Base-by-base conservation (phyloP, 1,140 invertebrate species). In the Neodiprion lecontei region DNA sequence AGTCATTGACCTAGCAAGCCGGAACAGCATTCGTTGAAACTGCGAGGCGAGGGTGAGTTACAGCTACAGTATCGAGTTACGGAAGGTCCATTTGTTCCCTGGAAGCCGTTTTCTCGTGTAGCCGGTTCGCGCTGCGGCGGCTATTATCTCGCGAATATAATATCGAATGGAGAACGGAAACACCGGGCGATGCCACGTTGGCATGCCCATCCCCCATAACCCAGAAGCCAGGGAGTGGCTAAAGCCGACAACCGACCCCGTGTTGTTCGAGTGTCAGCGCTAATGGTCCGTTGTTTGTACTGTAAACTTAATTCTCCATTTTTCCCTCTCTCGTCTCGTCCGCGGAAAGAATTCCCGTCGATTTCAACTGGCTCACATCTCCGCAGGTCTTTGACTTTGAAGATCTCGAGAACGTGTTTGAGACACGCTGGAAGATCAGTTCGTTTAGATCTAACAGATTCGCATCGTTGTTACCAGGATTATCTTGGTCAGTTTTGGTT, bases 251-350 rank as follows among this genome's bases (percentile, higher is more conserved):
- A 17, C 53, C 53, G 7, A 61, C 53, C 53, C 53, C 53, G 53
- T 61, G 53, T 61, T 61, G 53, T 61, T 61, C 53, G 53, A 61
- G 53, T 61, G 53, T 61, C 53, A 61, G 53, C 53, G 53, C 53
- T 61, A 61, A 61, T 61, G 53, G 53, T 17, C 9, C 53, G 53
- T 61, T 61, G 53, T 61, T 61, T 61, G 53, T 61, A 61, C 53
- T 61, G 7, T 17, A 61, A 61, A 61, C 53, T 61, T 61, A 40
- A 14, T 61, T 14, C 53, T 61, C 53, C n/a, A 14, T 14, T 61
- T 61, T 61, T 17, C n/a, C 53, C 28, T 40, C 28, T 40, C 28
- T 40, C 28, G 28, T 40, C 28, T 40, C 28, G 28, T 40, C 28
- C 28, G 28, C 1, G 28, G 2, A 40, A 40, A 40, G 28, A 40